Evolutionary conservation across 2,797 vertebrate genomes (phyloP).

Genomic region (Discoglossus pictus): DNA sequence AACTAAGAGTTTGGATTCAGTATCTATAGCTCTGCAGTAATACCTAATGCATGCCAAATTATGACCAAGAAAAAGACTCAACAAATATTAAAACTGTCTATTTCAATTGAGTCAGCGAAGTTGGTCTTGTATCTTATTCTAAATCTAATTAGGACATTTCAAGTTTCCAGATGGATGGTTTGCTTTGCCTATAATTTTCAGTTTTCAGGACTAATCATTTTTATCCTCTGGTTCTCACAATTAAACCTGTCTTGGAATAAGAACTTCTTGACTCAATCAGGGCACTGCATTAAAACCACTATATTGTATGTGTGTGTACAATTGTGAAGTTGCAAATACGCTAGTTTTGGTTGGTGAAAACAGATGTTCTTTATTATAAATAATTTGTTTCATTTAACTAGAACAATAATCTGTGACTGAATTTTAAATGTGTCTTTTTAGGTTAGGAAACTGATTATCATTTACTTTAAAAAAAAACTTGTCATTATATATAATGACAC

Average conservation of each 20-base stretch:
- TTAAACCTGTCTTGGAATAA: conserved; percentile 56
- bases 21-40: conserved; percentile 9
- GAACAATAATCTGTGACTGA: too few species aligned
- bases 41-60: conserved; percentile 36
- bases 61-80: conserved; percentile 31
- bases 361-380: too few species aligned
- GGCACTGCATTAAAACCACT: conserved; percentile 40
- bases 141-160: conserved; percentile 58
- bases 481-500: too few species aligned
- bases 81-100: conserved; percentile 48
- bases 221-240: conserved; percentile 52
- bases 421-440: too few species aligned
- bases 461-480: too few species aligned
- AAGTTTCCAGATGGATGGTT: conserved; percentile 55
- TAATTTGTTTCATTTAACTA: too few species aligned
- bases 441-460: too few species aligned
- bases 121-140: conserved; percentile 59
- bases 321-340: too few species aligned
- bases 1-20: conserved; percentile 6
- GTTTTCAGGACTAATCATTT: conserved; percentile 56
- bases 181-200: conserved; percentile 55
- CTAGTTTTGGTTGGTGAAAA: too few species aligned
- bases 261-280: conserved; percentile 46
- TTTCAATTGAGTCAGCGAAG: conserved; percentile 52
- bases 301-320: conserved; percentile 11